phyloP scores from a whole-genome alignment of 2,888 invertebrate genomes.

The Gymnosoma rotundatum region DNA sequence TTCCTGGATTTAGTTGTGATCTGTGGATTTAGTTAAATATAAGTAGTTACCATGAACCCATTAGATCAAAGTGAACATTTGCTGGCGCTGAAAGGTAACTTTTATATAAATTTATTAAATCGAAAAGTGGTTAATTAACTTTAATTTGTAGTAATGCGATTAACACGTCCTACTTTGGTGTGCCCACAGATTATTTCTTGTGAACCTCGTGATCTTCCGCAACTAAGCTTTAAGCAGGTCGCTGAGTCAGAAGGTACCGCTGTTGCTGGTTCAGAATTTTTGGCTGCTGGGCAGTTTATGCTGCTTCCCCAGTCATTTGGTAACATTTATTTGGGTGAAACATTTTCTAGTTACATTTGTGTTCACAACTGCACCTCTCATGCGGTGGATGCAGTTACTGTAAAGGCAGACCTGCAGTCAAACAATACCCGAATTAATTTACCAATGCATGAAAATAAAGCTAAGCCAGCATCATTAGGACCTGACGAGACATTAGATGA shows the following conservation, averaged over 20 bases:
- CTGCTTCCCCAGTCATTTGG: conserved; percentile 98
- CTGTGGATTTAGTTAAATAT: no score
- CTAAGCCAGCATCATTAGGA: conserved; percentile 84
- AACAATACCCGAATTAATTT: conserved; percentile 93
- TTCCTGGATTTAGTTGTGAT: background rate
- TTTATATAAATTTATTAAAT: background rate
- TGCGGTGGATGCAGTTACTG: conserved; percentile 83
- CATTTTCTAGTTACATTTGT: conserved; percentile 98
- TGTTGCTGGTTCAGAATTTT: conserved; percentile 90
- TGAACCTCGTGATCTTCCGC: conserved; percentile 92
- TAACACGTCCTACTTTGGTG: conserved; percentile 95
- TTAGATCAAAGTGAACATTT: conserved; percentile 79
- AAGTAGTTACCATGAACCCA: conserved; percentile 73
- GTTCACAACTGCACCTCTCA: conserved; percentile 97
- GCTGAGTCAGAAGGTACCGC: conserved; percentile 92
- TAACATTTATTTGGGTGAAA: conserved; percentile 97
- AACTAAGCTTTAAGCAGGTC: conserved; percentile 88
- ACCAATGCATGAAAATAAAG: conserved; percentile 87
- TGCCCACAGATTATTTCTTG: conserved; percentile 91
- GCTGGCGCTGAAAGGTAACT: conserved; percentile 80
- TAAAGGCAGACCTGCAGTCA: conserved; percentile 95
- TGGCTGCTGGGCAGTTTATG: conserved; percentile 91
- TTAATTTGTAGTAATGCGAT: conserved; percentile 89
- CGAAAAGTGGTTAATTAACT: background rate
- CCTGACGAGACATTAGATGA: conserved; percentile 95